Evolutionary conservation across 2,888 invertebrate genomes (phyloP).

Genomic region (Odontocolon sp.): DNA sequence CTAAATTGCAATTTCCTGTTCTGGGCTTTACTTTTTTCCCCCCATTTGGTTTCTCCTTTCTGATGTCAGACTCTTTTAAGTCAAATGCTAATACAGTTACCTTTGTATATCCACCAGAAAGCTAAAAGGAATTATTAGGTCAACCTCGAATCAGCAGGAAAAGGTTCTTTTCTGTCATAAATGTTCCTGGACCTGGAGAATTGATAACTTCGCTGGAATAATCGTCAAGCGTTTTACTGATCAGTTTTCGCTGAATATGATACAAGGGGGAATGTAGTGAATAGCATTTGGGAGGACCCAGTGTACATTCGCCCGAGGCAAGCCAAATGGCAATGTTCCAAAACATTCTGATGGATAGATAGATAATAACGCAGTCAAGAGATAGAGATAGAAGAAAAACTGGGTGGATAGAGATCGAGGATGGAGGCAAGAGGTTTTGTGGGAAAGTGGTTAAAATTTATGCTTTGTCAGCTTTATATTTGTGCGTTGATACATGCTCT

Average conservation of each 20-base stretch:
- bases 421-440: constrained; percentile 35
- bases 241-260: constrained; percentile 34
- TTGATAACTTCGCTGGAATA: not conserved
- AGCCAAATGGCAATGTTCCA: constrained; percentile 59
- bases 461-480: constrained; percentile 56
- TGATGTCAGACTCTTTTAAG: too few relatives aligned
- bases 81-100: too few relatives aligned
- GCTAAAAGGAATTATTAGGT: too few relatives aligned
- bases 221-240: constrained; percentile 13
- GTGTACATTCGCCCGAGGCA: constrained; percentile 43
- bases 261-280: constrained; percentile 8
- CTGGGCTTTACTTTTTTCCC: not conserved
- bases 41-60: too few relatives aligned
- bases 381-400: constrained; percentile 21
- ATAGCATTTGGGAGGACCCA: constrained; percentile 36
- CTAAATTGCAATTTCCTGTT: not conserved
- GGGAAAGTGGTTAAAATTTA: constrained; percentile 55
- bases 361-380: constrained; percentile 32
- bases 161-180: not conserved
- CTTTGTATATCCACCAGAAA: too few relatives aligned
- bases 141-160: constrained; percentile 12
- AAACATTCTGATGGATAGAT: constrained; percentile 58
- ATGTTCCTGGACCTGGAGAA: not conserved
- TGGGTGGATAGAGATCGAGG: constrained; percentile 47
- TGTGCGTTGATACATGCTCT: not conserved